These are phyloP conservation scores for Scelioninae gen. 2 DNA, from an alignment of 2,888 invertebrate species.

Conservation along the genomic window DNA sequence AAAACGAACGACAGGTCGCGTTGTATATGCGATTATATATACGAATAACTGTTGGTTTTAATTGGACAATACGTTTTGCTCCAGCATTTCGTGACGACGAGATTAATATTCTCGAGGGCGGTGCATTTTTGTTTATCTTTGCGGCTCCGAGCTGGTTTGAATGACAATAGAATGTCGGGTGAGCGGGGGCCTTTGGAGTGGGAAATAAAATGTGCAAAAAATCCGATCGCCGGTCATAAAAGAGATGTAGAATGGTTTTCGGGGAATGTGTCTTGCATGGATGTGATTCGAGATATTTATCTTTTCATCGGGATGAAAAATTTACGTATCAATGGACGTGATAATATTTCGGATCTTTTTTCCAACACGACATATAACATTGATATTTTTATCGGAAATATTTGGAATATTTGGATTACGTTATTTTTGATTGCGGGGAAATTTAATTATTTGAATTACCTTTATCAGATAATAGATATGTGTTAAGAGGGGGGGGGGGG, in stretches of 20 bases:
- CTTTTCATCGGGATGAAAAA: constrained; percentile 2
- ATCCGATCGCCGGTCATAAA: neutral
- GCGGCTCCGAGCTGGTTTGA: neutral
- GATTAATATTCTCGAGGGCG: neutral
- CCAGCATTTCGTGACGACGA: neutral
- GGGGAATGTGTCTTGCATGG: constrained; percentile 1
- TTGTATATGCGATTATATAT: too few relatives aligned
- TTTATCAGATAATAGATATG: too few relatives aligned
- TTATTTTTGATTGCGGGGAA: too few relatives aligned
- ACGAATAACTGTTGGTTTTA: too few relatives aligned
- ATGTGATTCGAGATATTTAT: constrained; percentile 25
- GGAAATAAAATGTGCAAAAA: constrained; percentile 3
- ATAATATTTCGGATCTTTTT: too few relatives aligned
- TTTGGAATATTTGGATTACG: too few relatives aligned
- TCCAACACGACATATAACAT: too few relatives aligned
- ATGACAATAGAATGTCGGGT: neutral
- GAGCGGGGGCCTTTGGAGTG: neutral
- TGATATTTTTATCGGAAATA: too few relatives aligned
- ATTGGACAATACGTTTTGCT: too few relatives aligned
- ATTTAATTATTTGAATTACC: too few relatives aligned
- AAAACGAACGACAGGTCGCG: too few relatives aligned
- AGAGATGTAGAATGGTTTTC: neutral
- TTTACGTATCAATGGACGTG: constrained; percentile 27
- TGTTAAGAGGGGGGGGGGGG: too few relatives aligned
- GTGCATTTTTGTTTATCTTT: neutral